A percentile compares a stretch with the other conserved stretches of the same genome.
Conservation (phyloP, 2,797 vertebrate species). For the Oceanodroma leucorhoa region DNA sequence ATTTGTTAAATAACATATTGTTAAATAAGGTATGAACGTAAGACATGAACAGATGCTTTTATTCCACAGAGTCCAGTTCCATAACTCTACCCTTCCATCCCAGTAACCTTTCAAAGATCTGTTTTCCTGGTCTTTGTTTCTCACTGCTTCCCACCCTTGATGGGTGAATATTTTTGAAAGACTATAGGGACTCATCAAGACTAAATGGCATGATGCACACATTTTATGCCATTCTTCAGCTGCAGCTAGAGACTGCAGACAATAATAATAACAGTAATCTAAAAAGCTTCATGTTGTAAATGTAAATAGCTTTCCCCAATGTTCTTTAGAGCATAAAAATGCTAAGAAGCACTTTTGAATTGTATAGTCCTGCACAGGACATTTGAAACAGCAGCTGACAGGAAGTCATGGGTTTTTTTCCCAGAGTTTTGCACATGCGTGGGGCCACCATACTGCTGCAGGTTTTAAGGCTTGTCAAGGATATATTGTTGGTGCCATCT, state of each 20-base stretch:
- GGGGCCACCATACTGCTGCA: not conserved
- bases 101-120: not conserved
- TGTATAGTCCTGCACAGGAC: not conserved
- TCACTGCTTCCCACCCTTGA: not conserved
- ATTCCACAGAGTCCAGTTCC: not conserved
- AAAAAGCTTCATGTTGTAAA: not conserved
- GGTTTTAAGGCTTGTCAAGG: not conserved
- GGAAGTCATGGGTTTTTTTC: not conserved
- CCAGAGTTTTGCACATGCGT: not conserved
- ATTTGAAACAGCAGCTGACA: not conserved
- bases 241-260: not conserved
- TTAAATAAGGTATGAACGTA: not conserved
- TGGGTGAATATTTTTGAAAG: conserved; percentile 36
- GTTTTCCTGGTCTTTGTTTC: not conserved
- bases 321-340: not conserved
- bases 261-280: not conserved
- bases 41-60: not conserved
- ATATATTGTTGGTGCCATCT: too few species aligned
- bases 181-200: not conserved
- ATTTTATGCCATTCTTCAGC: not conserved
- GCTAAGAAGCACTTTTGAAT: not conserved
- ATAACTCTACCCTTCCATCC: not conserved
- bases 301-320: not conserved
- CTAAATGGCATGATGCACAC: not conserved
- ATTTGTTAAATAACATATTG: not conserved